Conservation (phyloP, 2,888 invertebrate genomes). For the Ctenicera cuprea region DNA sequence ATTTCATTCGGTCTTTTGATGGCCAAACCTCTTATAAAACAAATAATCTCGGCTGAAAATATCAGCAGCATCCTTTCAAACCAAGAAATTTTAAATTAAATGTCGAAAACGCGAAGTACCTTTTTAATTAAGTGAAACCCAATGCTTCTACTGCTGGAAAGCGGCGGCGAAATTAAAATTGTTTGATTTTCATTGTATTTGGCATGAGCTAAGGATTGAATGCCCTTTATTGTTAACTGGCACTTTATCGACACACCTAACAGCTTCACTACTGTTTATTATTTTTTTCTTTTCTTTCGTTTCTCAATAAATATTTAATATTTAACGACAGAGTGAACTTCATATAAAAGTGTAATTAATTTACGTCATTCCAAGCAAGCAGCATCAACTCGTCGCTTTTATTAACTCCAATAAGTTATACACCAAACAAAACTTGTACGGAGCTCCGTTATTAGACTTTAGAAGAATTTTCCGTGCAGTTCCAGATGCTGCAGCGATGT, state of each 20-base stretch:
- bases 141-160: constrained; percentile 44
- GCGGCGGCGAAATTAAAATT: constrained; percentile 51
- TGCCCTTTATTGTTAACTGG: constrained; percentile 41
- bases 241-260: constrained; percentile 38
- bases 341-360: background rate
- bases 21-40: constrained; percentile 54
- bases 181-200: constrained; percentile 50
- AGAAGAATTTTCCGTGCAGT: constrained; percentile 1
- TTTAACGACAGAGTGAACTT: constrained; percentile 12
- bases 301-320: constrained; percentile 28
- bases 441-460: constrained; percentile 1
- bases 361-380: background rate
- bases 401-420: constrained; percentile 1
- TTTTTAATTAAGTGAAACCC: constrained; percentile 55
- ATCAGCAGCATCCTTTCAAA: constrained; percentile 50
- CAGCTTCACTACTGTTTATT: constrained; percentile 38
- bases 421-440: constrained; percentile 3
- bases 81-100: constrained; percentile 56
- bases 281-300: constrained; percentile 28
- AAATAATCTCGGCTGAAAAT: constrained; percentile 53
- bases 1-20: constrained; percentile 54
- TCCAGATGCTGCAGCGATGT: constrained; percentile 12
- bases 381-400: background rate
- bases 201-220: constrained; percentile 43
- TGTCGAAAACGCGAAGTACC: constrained; percentile 52